Evolutionary conservation across 2,888 invertebrate species (phyloP).

Genomic region (Chesias legatella): DNA sequence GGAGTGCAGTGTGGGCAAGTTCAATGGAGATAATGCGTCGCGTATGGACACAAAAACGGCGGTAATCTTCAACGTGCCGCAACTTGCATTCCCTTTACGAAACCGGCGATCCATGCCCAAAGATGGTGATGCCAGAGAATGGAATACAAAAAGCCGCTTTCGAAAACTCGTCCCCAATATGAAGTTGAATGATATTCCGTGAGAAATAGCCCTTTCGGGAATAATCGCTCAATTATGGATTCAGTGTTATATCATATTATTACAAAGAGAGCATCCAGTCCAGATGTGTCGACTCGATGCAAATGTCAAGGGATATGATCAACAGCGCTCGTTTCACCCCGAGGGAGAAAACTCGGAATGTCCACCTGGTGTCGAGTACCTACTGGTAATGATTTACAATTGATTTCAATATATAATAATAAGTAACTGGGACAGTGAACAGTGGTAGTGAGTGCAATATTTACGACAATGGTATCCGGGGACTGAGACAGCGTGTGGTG

Average conservation of each 20-base stretch:
- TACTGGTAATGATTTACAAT: no score
- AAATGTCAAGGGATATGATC: no score
- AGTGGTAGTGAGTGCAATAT: no score
- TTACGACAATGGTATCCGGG: slow-evolving; percentile 13
- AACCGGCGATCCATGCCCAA: slow-evolving; percentile 31
- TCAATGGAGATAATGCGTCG: slow-evolving; percentile 11
- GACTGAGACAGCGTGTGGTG: slow-evolving; percentile 14
- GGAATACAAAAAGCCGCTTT: slow-evolving; percentile 38
- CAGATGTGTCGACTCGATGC: no score
- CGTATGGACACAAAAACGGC: slow-evolving; percentile 17
- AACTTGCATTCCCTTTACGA: slow-evolving; percentile 18
- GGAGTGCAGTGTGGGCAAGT: slow-evolving; percentile 13
- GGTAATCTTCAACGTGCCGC: slow-evolving; percentile 18
- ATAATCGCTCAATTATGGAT: no score
- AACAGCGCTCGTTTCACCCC: no score
- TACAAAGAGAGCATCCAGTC: no score
- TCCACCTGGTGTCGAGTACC: no score
- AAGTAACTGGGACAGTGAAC: no score
- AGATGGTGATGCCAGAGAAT: slow-evolving; percentile 32
- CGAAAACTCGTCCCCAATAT: slow-evolving; percentile 30
- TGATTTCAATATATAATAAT: no score
- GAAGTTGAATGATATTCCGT: slow-evolving; percentile 17
- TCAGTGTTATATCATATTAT: no score
- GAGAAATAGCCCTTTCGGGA: slow-evolving; percentile 17
- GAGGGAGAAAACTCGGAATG: no score